Evolutionary conservation across 2,888 invertebrate genomes (phyloP).

Genomic region (Pyralis farinalis): DNA sequence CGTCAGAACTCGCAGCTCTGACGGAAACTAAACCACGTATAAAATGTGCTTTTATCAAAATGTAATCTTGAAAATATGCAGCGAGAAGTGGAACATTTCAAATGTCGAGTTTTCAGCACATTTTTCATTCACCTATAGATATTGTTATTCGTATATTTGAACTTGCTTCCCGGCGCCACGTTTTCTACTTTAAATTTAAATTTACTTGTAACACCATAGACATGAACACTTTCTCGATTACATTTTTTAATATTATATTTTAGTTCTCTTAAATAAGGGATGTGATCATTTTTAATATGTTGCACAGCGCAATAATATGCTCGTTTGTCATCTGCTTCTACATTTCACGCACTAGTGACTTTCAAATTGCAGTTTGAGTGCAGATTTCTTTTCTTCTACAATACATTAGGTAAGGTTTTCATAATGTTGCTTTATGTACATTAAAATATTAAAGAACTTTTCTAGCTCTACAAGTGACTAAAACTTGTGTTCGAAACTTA

Average conservation of each 20-base stretch:
- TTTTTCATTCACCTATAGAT: background rate
- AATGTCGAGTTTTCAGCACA: background rate
- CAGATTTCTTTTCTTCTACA: background rate
- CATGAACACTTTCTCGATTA: background rate
- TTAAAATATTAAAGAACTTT: too few species aligned
- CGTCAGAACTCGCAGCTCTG: background rate
- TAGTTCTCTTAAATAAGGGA: background rate
- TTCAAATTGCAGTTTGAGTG: background rate
- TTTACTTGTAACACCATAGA: too few species aligned
- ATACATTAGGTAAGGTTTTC: too few species aligned
- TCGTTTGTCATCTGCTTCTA: background rate
- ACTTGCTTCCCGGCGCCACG: too few species aligned
- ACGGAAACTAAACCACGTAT: constrained; percentile 3
- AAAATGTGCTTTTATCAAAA: constrained; percentile 2
- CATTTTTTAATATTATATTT: too few species aligned
- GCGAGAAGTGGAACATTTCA: background rate
- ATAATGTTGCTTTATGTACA: too few species aligned
- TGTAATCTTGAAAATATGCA: background rate
- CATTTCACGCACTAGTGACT: background rate
- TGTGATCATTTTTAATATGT: background rate
- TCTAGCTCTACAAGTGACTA: too few species aligned
- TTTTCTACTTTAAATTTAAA: too few species aligned
- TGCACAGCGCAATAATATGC: background rate
- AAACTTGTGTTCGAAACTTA: too few species aligned
- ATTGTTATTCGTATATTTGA: background rate